These are phyloP conservation scores for Phacellophora camtschatica DNA, from an alignment of 30 jellyfish, hydroid and myxozoan species.

Conservation along the genomic window DNA sequence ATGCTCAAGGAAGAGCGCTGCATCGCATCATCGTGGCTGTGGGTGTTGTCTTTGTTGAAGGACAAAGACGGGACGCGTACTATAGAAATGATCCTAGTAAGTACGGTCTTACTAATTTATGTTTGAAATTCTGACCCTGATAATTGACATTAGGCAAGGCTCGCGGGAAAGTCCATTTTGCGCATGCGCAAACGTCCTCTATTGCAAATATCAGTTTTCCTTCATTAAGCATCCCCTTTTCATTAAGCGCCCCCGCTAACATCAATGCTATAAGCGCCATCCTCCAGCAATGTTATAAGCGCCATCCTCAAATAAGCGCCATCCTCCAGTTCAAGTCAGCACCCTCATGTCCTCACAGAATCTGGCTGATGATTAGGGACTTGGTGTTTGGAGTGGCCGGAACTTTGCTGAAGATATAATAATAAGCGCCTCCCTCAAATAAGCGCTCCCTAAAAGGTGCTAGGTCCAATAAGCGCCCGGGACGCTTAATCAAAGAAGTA, in stretches of 20 bases:
- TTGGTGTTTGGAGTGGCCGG: no score
- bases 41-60: slow-evolving; percentile 81
- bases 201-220: no score
- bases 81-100: slow-evolving; percentile 96
- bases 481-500: background rate
- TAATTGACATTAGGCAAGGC: background rate
- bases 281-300: no score
- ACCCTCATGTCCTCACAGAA: no score
- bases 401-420: no score
- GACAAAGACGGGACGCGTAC: slow-evolving; percentile 98
- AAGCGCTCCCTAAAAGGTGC: background rate
- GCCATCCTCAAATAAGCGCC: background rate
- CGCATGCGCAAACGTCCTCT: slow-evolving; percentile 56
- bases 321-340: background rate
- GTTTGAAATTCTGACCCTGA: no score
- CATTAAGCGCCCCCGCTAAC: no score
- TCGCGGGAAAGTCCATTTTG: background rate
- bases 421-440: background rate
- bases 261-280: no score
- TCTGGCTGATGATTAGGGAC: no score
- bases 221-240: no score
- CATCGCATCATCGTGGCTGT: slow-evolving; percentile 90
- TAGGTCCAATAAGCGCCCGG: background rate
- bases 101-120: slow-evolving; percentile 76
- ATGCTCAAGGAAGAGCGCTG: slow-evolving; percentile 85